These are phyloP conservation scores for Malacoraja senta DNA, from an alignment of 2,797 vertebrate species.

Conservation along the genomic window DNA sequence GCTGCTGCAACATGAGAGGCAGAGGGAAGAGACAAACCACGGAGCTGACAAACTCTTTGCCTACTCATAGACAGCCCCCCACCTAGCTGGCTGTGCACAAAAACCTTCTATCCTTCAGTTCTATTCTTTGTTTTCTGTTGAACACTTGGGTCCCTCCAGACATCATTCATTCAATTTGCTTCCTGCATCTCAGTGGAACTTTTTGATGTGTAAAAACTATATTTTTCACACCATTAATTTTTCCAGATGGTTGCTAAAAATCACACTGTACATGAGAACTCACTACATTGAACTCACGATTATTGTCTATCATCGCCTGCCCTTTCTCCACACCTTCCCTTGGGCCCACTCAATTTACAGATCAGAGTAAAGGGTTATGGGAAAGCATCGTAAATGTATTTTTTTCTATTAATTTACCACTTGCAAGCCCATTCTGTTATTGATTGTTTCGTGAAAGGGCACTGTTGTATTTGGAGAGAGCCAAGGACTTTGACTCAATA, in stretches of 20 bases:
- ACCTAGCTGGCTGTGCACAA: neutral
- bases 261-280: neutral
- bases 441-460: neutral
- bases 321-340: neutral
- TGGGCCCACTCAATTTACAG: neutral
- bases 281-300: neutral
- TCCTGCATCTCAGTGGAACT: neutral
- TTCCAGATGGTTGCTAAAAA: neutral
- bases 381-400: neutral
- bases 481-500: neutral
- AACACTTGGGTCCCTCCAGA: neutral
- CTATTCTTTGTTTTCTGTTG: neutral
- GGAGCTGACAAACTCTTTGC: neutral
- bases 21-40: neutral
- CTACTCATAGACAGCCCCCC: neutral
- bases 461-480: neutral
- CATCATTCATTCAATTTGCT: neutral
- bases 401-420: constrained; percentile 8
- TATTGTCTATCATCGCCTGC: neutral
- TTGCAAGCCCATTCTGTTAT: neutral
- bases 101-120: neutral
- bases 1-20: neutral
- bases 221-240: neutral
- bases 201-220: neutral
- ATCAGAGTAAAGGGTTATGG: neutral